Conservation (phyloP, 2,113 vertebrate species). For the Leptobrachium leishanense region DNA sequence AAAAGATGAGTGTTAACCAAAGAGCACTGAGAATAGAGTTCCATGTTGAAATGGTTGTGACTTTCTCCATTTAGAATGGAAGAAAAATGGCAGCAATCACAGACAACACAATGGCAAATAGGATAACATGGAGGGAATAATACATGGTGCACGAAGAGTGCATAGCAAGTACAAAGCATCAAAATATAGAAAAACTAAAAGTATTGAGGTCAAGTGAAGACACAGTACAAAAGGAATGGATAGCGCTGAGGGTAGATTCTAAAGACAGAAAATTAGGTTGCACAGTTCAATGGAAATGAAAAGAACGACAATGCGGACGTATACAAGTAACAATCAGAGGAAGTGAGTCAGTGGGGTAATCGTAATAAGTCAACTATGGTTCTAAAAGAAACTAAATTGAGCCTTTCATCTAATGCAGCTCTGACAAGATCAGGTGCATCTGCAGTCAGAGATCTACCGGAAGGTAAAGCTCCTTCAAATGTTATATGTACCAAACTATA, state of each 20-base stretch:
- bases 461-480: too few relatives aligned
- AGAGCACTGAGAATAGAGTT: too few relatives aligned
- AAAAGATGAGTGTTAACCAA: too few relatives aligned
- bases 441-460: too few relatives aligned
- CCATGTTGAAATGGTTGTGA: too few relatives aligned
- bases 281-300: not conserved
- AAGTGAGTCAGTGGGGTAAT: not conserved
- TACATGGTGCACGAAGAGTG: not conserved
- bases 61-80: too few relatives aligned
- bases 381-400: not conserved
- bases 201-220: slow-evolving; percentile 2
- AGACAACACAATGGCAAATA: too few relatives aligned
- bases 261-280: not conserved
- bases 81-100: too few relatives aligned
- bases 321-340: not conserved
- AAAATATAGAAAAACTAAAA: not conserved
- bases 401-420: not conserved
- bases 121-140: not conserved
- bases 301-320: not conserved
- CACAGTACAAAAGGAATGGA: not conserved
- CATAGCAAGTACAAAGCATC: not conserved
- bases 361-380: not conserved
- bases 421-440: not conserved
- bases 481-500: too few relatives aligned
- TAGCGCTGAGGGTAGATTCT: not conserved